These are phyloP conservation scores for Lordiphosa collinella DNA, from an alignment of 1,140 invertebrate species.

Conservation along the genomic window DNA sequence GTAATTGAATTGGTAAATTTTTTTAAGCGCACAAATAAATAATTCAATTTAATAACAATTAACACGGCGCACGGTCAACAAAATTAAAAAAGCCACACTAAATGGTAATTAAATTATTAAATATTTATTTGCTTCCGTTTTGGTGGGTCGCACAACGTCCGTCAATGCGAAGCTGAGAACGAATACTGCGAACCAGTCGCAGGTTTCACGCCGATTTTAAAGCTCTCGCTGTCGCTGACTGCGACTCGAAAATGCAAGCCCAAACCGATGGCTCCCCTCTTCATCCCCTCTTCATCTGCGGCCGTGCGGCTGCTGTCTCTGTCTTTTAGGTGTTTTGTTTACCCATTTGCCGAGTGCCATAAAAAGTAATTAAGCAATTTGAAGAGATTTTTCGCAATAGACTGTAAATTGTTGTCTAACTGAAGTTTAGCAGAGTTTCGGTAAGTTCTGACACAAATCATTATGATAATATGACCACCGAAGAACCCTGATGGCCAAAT, in stretches of 20 bases:
- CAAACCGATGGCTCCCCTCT: constrained; percentile 1
- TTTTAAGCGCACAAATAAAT: not conserved
- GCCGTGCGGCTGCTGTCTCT: constrained; percentile 3
- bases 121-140: constrained; percentile 2
- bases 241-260: constrained; percentile 23
- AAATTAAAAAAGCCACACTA: not conserved
- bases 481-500: constrained; percentile 14
- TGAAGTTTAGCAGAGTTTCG: constrained; percentile 14
- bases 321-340: constrained; percentile 32
- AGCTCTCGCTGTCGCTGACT: constrained; percentile 21
- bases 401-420: constrained; percentile 25
- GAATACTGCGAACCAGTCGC: constrained; percentile 47
- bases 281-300: not conserved
- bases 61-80: not conserved
- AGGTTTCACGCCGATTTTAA: constrained; percentile 51
- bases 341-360: constrained; percentile 27
- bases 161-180: constrained; percentile 52
- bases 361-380: constrained; percentile 50
- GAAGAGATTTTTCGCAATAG: constrained; percentile 48
- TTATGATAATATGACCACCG: constrained; percentile 14
- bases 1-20: not conserved
- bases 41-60: constrained; percentile 4
- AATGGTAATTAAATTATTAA: not conserved
- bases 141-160: constrained; percentile 31
- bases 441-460: not conserved